Base-by-base conservation (phyloP, 2,888 invertebrate species). In the Xestia ashworthii region DNA sequence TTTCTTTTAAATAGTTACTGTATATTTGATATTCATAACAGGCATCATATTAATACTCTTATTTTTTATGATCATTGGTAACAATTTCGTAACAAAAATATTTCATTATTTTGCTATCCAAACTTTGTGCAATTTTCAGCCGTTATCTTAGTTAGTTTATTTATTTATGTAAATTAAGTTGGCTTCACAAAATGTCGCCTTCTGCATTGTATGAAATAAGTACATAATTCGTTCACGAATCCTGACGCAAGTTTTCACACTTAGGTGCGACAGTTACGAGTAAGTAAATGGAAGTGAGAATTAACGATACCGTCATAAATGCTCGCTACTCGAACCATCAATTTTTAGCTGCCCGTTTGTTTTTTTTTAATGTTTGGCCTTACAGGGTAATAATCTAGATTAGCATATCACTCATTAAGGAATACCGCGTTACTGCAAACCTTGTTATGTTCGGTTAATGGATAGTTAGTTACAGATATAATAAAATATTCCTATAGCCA, bases 81-180 rank as follows among this genome's bases (percentile, higher is more conserved):
- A 82, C 80, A 85, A 73, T 77, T 71, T 80, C 66, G 76, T 87
- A 85, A 88, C 83, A 87, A 88, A 87, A 87, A 87, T 87, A 87
- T 81, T 87, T 87, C 6, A 76, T 62, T 78, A 70, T 81, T 65
- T 83, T 70, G 72, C 74, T 80, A 77, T 81, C 25, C 67, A 73
- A 88, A 75, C 46, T 88, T 80, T 88, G 74, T 82, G 82, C 74
- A 80, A 73, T 50, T 68, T 72, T 55, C 71, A 83, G 77, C 78
- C 74, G 41, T 72, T 70, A 67, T 64, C 88, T 71, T 86, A 80
- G 41, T 76, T 62, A 78, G 44, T 68, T 78, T 77, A 70, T 38
- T 67, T 48, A 46, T 66, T 55, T 41, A 64, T 5, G 38, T 68
- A 38, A 25, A 60, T 44, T 46, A 60, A 62, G 60, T 78, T 67